phyloP scores from a whole-genome alignment of 1,140 invertebrate genomes.

The Magallana gigas region DNA sequence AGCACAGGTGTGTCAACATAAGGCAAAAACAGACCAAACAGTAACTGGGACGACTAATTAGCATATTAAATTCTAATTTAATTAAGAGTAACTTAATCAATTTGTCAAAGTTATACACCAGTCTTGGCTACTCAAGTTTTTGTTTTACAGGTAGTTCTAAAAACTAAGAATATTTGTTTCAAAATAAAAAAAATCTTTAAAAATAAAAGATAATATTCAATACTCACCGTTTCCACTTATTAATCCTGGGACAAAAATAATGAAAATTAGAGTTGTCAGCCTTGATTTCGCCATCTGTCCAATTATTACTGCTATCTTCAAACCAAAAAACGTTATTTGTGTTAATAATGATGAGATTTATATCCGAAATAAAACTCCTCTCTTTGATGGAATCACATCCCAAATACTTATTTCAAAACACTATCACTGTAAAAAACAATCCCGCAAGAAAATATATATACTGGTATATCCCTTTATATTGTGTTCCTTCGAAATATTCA shows the following conservation, averaged over 20 bases:
- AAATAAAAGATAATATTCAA: too few relatives aligned
- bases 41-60: too few relatives aligned
- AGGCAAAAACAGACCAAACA: too few relatives aligned
- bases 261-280: conserved; percentile 6
- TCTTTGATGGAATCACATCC: not conserved
- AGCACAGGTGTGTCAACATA: too few relatives aligned
- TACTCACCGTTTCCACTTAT: conserved; percentile 20
- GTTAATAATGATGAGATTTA: not conserved
- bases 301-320: not conserved
- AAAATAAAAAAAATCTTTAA: too few relatives aligned
- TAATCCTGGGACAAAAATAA: not conserved
- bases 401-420: not conserved
- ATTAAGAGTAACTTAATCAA: too few relatives aligned
- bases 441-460: not conserved
- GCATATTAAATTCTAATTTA: too few relatives aligned
- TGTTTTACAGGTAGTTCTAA: too few relatives aligned
- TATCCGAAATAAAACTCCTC: not conserved
- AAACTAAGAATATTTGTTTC: too few relatives aligned
- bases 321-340: not conserved
- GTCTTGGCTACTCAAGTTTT: too few relatives aligned
- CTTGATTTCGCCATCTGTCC: conserved; percentile 7
- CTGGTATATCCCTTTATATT: not conserved
- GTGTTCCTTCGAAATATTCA: not conserved
- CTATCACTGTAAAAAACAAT: not conserved
- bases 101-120: too few relatives aligned